phyloP scores from a whole-genome alignment of 2,888 invertebrate species.

The Epinotia bilunana region DNA sequence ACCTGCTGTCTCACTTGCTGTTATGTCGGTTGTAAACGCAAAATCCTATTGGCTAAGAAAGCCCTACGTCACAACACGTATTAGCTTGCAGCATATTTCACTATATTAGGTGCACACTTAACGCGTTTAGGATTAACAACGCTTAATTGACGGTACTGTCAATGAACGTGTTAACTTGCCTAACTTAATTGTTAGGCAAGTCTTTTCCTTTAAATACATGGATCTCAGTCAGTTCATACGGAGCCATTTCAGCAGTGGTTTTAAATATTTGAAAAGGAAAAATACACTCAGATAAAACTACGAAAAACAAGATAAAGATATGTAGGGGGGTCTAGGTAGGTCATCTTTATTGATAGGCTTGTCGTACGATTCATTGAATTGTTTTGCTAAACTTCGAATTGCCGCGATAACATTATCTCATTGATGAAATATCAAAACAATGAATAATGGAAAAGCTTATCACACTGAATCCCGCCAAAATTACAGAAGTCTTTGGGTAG shows the following conservation, averaged over 20 bases:
- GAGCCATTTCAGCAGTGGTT: neutral
- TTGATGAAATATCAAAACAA: conserved; percentile 21
- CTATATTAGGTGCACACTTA: too few species aligned
- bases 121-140: too few species aligned
- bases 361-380: neutral
- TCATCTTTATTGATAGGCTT: conserved; percentile 33
- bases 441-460: conserved; percentile 20
- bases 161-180: too few species aligned
- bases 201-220: too few species aligned
- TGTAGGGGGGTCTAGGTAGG: neutral
- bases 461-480: conserved; percentile 1
- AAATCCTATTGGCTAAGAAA: too few species aligned
- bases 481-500: neutral
- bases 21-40: too few species aligned
- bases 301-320: conserved; percentile 16
- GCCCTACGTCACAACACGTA: too few species aligned
- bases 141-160: too few species aligned
- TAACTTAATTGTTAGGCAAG: too few species aligned
- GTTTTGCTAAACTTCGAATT: conserved; percentile 22
- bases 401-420: conserved; percentile 36
- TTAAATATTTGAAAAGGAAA: neutral
- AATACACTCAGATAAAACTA: neutral
- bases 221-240: too few species aligned
- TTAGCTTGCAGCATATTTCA: too few species aligned
- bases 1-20: too few species aligned